Base-by-base conservation (phyloP, 2,888 invertebrate species). In the Lasioglossum lativentre region DNA sequence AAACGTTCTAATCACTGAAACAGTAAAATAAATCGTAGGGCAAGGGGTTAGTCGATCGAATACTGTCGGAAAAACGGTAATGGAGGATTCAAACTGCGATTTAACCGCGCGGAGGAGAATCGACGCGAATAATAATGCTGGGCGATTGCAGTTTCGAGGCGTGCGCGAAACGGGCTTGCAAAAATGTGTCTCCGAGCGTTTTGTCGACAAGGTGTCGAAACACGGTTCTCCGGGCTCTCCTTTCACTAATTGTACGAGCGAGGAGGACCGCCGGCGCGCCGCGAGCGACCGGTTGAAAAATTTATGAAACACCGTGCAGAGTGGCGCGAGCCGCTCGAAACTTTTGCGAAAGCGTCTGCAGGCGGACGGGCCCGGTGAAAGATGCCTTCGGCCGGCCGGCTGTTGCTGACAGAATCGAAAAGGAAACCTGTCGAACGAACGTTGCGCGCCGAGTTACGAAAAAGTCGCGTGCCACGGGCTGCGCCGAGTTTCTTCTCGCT, bases 181-280 rank as follows among this genome's bases (percentile, higher is more conserved):
- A 68, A 68, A 63, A 63, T 63, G 63, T 63, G 63, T 63, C 63
- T 34, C 68, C 68, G 68, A 34, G 80, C 76, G 86, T 86, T 89
- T 90, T 76, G 87, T 88, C 85, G 88, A 74, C 85, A 71, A 81
- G 78, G 80, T 90, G 88, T 88, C 90, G 90, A 90, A 90, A 90
- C 80, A 66, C 68, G 30, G n/a, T 23, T n/a, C 70, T 38, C 40
- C 80, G 76, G 75, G 83, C 80, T 88, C 89, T 88, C 90, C 90
- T 90, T 90, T 90, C 90, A 90, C 88, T 90, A 90, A 90, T 90
- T 90, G 86, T 82, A 80, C 86, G 86, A 75, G 30, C 63, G 63
- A 30, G 72, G 63, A 70, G 70, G 70, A 70, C 70, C 70, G 40
- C 79, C 68, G 40, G 14, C 70, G 80, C 79, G 40, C n/a, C 70